A percentile compares a stretch with the other conserved stretches of the same genome.
Evolutionary conservation across 2,888 invertebrate genomes (phyloP).

Genomic region (Macrophya annulata): DNA sequence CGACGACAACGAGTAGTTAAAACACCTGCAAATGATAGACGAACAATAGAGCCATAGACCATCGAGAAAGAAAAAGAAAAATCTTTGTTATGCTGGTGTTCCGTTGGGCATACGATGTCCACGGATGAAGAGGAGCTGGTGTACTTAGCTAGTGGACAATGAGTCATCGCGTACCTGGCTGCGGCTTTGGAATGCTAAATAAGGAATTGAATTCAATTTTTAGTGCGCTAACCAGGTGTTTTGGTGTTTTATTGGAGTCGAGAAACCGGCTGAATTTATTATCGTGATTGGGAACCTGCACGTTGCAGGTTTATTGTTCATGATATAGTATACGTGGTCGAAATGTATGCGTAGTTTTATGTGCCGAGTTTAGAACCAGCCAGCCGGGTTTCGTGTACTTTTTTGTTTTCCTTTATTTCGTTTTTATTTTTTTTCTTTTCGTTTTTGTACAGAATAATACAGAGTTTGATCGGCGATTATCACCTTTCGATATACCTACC

Average conservation of each 20-base stretch:
- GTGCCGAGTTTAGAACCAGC: conserved; percentile 1
- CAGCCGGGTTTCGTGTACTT: not conserved
- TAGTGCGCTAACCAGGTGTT: conserved; percentile 29
- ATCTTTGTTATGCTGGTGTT: conserved; percentile 11
- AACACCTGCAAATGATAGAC: conserved; percentile 31
- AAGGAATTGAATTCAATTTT: conserved; percentile 37
- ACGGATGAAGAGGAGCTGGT: conserved; percentile 5
- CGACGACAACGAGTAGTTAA: not conserved
- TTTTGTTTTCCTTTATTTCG: not conserved
- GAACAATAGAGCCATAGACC: not conserved
- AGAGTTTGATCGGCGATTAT: conserved; percentile 11
- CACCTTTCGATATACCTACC: not conserved
- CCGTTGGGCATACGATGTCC: not conserved
- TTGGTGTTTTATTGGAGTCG: conserved; percentile 45
- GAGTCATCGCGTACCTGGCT: conserved; percentile 29
- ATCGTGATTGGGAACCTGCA: conserved; percentile 18
- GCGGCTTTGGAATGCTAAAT: conserved; percentile 36
- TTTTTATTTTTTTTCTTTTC: not conserved
- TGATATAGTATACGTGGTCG: not conserved
- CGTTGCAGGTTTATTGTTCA: conserved; percentile 18
- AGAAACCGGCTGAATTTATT: conserved; percentile 42
- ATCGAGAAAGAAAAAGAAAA: not conserved
- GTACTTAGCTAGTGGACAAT: conserved; percentile 22
- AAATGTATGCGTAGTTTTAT: conserved; percentile 21
- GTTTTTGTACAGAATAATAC: not conserved